These are phyloP conservation scores for Sesamia inferens DNA, from an alignment of 2,888 invertebrate species.

Conservation along the genomic window DNA sequence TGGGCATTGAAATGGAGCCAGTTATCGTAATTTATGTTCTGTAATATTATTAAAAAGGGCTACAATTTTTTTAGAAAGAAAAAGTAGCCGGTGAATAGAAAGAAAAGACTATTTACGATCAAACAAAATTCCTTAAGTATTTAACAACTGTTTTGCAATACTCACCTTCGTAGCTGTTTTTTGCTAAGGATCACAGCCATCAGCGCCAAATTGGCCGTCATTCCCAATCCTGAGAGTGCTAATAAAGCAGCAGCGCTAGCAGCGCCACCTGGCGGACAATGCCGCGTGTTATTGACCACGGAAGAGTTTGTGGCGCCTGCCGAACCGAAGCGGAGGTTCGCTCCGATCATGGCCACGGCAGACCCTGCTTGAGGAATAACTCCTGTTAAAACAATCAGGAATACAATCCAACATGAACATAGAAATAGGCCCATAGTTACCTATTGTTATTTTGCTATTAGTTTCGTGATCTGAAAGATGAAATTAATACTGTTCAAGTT, in stretches of 20 bases:
- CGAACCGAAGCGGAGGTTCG: slow-evolving; percentile 93
- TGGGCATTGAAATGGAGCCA: slow-evolving; percentile 29
- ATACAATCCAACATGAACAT: slow-evolving; percentile 49
- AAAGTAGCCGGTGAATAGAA: not conserved
- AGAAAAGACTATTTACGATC: not conserved
- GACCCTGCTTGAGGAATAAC: slow-evolving; percentile 87
- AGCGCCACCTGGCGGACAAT: slow-evolving; percentile 95
- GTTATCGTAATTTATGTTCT: slow-evolving; percentile 43
- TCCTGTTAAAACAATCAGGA: slow-evolving; percentile 52
- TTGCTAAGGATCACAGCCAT: slow-evolving; percentile 95
- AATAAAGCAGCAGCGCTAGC: slow-evolving; percentile 94
- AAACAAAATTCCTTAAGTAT: not conserved
- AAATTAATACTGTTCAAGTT: slow-evolving; percentile 61
- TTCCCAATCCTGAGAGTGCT: slow-evolving; percentile 94
- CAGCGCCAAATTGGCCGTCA: slow-evolving; percentile 94
- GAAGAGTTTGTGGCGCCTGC: slow-evolving; percentile 92
- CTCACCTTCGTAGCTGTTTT: slow-evolving; percentile 94
- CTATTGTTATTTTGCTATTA: slow-evolving; percentile 67
- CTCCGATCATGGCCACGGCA: slow-evolving; percentile 94
- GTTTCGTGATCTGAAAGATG: slow-evolving; percentile 67
- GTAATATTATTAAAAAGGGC: slow-evolving; percentile 21
- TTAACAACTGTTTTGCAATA: not conserved
- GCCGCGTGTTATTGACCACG: slow-evolving; percentile 92
- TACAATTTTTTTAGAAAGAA: not conserved
- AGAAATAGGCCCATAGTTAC: slow-evolving; percentile 61